Base-by-base conservation (phyloP, 2,888 invertebrate genomes). In the Cantharis nigra region DNA sequence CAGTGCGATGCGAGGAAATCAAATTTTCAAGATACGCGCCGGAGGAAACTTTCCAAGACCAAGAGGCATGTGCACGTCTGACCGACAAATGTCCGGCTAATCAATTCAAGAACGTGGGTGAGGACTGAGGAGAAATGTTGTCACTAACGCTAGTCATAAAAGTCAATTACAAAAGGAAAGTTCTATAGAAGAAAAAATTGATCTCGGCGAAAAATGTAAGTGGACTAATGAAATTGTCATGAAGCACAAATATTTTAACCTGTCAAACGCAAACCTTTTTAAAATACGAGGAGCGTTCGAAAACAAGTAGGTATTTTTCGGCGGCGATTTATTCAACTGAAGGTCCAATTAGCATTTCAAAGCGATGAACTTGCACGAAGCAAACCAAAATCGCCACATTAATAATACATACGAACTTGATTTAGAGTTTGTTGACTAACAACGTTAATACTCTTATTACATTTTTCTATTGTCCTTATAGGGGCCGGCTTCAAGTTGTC, bases 331-430 rank as follows among this genome's bases (percentile, higher is more conserved):
- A 72, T 33, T 67, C 72, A 69, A 71, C 62, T n/a, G 16, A 71
- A 71, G 65, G 75, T 30, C 65, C 64, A 30, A 75, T 75, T 75
- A 70, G 75, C 75, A 75, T 75, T 75, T 70, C 75, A 75, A 75
- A 75, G 75, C 33, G 70, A 70, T 65, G 75, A 75, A 75, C 75
- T 64, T 75, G 71, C 75, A 75, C 70, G 75, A 71, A 75, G 63
- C 75, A 64, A 26, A 71, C 75, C 18, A 70, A 71, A 75, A 70
- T 71, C 69, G 70, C 26, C 33, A 20, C 64, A 70, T 71, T 64
- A 75, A 75, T 75, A 75, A 74, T 71, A 75, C 75, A 75, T 75
- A 70, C 70, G 28, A 65, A 71, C 70, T 49, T 49, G 13, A 49
- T 49, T 49, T 49, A 49, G n/a, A 49, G 49, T 49, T 49, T 49